Conservation (phyloP, 2,113 vertebrate genomes). For the Trichomycterus rosablanca region DNA sequence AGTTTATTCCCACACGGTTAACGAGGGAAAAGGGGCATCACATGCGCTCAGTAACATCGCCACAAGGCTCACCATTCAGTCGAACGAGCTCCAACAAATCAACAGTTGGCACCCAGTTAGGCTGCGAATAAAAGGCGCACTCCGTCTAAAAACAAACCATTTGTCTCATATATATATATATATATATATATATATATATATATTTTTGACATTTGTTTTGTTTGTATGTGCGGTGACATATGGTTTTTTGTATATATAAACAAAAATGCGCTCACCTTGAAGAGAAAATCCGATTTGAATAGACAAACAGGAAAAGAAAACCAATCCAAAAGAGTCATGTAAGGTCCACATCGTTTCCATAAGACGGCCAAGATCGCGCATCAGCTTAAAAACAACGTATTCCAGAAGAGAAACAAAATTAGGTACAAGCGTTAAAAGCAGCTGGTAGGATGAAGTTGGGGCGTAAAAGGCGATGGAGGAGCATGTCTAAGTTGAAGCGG, state of each 20-base stretch:
- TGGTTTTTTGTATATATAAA: too few species aligned
- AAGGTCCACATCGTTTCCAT: constrained; percentile 71
- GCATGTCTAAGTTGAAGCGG: constrained; percentile 54
- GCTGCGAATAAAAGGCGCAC: not conserved
- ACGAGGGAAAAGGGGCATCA: not conserved
- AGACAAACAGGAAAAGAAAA: constrained; percentile 66
- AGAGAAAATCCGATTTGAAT: constrained; percentile 68
- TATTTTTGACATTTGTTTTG: too few species aligned
- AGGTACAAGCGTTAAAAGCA: constrained; percentile 42
- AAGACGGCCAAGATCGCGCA: constrained; percentile 37
- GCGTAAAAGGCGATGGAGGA: constrained; percentile 42
- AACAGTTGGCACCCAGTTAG: constrained; percentile 44
- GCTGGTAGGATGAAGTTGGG: constrained; percentile 38
- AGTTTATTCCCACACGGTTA: constrained; percentile 42
- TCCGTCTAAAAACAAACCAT: too few species aligned
- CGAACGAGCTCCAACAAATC: constrained; percentile 22
- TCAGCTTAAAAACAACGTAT: constrained; percentile 39
- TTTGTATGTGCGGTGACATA: too few species aligned
- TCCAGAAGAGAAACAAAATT: not conserved
- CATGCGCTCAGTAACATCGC: not conserved
- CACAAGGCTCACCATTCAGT: not conserved
- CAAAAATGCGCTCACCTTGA: constrained; percentile 61
- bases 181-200: too few species aligned
- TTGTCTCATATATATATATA: too few species aligned
- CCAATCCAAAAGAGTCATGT: constrained; percentile 71